These are phyloP conservation scores for Benthosema pterotum DNA, from an alignment of 2,797 vertebrate genomes.

Conservation along the genomic window DNA sequence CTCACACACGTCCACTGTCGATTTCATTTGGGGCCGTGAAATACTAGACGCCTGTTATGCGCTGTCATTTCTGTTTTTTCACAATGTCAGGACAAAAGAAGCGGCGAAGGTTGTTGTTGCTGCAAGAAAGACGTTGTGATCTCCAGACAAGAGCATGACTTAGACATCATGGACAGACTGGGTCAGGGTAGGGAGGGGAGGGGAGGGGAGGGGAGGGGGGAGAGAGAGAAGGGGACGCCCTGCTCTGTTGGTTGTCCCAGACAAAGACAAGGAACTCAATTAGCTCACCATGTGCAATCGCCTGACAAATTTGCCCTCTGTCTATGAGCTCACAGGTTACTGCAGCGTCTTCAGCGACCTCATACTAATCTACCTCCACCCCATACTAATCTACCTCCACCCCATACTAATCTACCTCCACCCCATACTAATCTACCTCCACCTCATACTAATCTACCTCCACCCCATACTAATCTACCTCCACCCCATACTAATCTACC, in stretches of 20 bases:
- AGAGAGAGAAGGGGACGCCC: no score
- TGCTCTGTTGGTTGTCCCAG: conserved; percentile 71
- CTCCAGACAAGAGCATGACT: conserved; percentile 46
- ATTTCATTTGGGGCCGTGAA: not conserved
- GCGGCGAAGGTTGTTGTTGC: conserved; percentile 51
- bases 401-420: no score
- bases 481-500: no score
- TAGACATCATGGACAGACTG: no score
- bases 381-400: no score
- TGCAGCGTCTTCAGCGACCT: conserved; percentile 34
- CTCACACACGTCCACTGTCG: not conserved
- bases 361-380: conserved; percentile 37
- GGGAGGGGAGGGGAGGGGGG: no score
- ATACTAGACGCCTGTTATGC: conserved; percentile 11
- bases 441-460: no score
- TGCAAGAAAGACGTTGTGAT: conserved; percentile 43
- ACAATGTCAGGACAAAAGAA: conserved; percentile 53
- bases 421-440: no score
- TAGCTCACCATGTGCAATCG: conserved; percentile 72
- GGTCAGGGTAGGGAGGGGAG: conserved; percentile 58
- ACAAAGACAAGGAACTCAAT: conserved; percentile 83
- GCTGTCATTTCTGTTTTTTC: conserved; percentile 22
- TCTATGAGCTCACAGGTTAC: conserved; percentile 79
- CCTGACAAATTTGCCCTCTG: conserved; percentile 80
- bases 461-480: no score